Evolutionary conservation across 2,797 vertebrate genomes (phyloP), one percentile per base, ranked within the genome.

Genomic region (Gymnoscopelus braueri): DNA sequence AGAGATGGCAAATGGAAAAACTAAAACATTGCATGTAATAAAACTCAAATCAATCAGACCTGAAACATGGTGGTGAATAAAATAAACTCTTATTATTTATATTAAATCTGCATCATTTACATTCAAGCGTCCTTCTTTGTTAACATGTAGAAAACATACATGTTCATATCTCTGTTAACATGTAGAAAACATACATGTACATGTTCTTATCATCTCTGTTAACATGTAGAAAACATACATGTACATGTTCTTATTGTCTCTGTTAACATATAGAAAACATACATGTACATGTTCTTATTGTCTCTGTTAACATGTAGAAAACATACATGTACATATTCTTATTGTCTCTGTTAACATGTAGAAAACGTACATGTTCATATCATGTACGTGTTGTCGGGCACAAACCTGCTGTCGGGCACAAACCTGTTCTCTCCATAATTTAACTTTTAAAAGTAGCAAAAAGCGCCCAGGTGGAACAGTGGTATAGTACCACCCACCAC

Each of bases 121-220:
- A 88, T 71, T 78, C 47, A 81, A 66, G 63, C 75, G 19, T 39
- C 15, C 49, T n/a, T 54, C 26, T 29, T 4, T 19, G 19, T 19
- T 19, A 19, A 19, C 19, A 19, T 29, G 26, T 29, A 29, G 26
- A 29, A 29, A 3, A 29, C 26, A 29, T 29, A 29, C 26, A 29
- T 29, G 26, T 29, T 29, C 26, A 1, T 29, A 4, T 72, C 56
- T 82, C 72, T 82, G 69, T 89, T 85, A 81, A 87, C 79, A 85
- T 39, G 72, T 73, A 83, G 82, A 74, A 82, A 85, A 91, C 83
- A 29, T 29, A 89, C 83, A 92, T 88, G 69, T 81, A 90, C 80
- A 87, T 83, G 72, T 19, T 19, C 19, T 19, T 19, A 19, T 19
- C 1, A 1, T 19, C 19, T 72, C 74, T 79, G 26, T 29, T 29